These are phyloP conservation scores for Taurulus bubalis DNA, from an alignment of 2,113 vertebrate genomes.

Conservation along the genomic window DNA sequence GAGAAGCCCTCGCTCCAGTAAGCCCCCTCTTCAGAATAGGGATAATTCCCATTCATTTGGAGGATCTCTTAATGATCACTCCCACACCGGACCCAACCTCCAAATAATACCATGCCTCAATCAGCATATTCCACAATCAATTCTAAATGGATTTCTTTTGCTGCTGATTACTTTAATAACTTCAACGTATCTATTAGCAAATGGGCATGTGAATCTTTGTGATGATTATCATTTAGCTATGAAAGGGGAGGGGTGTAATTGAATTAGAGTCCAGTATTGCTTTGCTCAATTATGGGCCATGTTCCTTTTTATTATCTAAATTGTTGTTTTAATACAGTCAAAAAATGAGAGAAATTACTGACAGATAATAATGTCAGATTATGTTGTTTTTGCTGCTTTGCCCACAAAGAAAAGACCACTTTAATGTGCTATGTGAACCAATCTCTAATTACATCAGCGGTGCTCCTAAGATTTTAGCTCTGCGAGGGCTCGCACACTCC, in stretches of 20 bases:
- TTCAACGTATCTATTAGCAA: constrained; percentile 77
- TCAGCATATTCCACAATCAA: constrained; percentile 82
- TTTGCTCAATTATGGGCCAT: constrained; percentile 48
- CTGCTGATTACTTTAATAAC: constrained; percentile 80
- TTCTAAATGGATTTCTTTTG: constrained; percentile 76
- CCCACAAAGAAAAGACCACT: constrained; percentile 51
- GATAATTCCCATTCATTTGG: constrained; percentile 78
- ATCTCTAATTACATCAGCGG: constrained; percentile 68
- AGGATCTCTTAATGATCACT: constrained; percentile 79
- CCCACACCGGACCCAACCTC: constrained; percentile 76
- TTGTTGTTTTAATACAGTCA: constrained; percentile 58
- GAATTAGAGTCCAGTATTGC: constrained; percentile 67
- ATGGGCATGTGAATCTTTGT: constrained; percentile 70
- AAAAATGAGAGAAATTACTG: constrained; percentile 48
- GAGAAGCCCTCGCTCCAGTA: constrained; percentile 68
- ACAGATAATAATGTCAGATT: constrained; percentile 38
- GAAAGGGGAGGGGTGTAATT: constrained; percentile 67
- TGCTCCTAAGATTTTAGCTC: constrained; percentile 50
- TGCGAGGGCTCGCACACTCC: constrained; percentile 47
- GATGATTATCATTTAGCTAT: constrained; percentile 73
- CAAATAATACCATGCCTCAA: constrained; percentile 77
- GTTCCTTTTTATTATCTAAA: constrained; percentile 67
- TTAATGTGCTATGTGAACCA: constrained; percentile 54
- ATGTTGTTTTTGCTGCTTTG: constrained; percentile 51
- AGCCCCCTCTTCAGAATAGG: constrained; percentile 71